A percentile compares a stretch with the other conserved stretches of the same genome.
These are phyloP conservation scores for Microcebus griseorufus DNA, from an alignment of 2,113 vertebrate genomes.

Conservation along the genomic window DNA sequence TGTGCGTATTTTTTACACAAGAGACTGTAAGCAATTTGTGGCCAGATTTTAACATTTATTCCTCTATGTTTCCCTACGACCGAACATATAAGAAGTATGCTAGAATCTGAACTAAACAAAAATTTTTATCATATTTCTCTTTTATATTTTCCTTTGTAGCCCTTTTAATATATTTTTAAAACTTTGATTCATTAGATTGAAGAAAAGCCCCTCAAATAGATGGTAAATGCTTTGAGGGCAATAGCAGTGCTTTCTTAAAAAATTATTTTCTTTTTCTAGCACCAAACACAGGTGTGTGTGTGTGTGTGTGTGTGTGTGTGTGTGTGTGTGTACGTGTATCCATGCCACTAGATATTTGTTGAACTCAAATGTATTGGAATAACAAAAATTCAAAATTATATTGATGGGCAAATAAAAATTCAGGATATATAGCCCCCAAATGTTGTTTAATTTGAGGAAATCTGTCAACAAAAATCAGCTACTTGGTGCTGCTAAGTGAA, in stretches of 20 bases:
- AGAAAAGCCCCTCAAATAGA: background rate
- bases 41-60: background rate
- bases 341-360: background rate
- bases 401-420: background rate
- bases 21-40: background rate
- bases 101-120: constrained; percentile 14
- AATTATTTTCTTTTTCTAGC: background rate
- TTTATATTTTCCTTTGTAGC: background rate
- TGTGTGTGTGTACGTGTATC: background rate
- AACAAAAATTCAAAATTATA: background rate
- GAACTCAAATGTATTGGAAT: background rate
- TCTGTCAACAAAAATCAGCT: background rate
- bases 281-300: background rate
- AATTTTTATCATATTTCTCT: background rate
- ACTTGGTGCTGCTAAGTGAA: background rate
- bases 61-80: background rate
- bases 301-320: background rate
- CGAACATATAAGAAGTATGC: background rate
- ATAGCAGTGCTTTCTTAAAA: background rate
- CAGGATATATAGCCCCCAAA: background rate
- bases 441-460: background rate
- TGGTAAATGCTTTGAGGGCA: background rate
- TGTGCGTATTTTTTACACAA: background rate
- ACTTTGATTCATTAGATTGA: background rate
- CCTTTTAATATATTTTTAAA: background rate